These are phyloP conservation scores for Megaleporinus macrocephalus DNA, from an alignment of 2,113 vertebrate genomes.

Conservation along the genomic window DNA sequence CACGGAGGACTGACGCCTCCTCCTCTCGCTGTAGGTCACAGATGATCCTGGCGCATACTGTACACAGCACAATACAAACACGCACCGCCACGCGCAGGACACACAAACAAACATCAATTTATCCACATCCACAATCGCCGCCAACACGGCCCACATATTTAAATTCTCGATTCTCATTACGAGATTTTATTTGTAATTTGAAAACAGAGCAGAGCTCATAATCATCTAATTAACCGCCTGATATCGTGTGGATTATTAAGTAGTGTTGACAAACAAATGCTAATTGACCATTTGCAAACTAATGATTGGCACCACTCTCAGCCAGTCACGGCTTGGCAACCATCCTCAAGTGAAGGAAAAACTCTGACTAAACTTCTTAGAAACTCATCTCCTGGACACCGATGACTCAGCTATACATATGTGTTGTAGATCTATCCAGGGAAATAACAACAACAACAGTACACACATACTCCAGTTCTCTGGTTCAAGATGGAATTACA, in stretches of 20 bases:
- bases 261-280: no score
- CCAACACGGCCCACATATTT: neutral
- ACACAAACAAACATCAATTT: neutral
- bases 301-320: no score
- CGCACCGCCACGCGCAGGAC: neutral
- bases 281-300: no score
- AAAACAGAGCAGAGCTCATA: neutral
- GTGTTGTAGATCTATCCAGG: no score
- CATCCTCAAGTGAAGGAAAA: no score
- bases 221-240: neutral
- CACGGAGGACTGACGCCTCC: slow-evolving; percentile 23
- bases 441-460: no score
- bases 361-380: no score
- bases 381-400: no score
- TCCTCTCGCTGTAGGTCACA: neutral
- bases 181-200: neutral
- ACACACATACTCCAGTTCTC: no score
- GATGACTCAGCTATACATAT: no score
- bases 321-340: no score
- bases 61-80: neutral
- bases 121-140: neutral
- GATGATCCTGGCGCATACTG: neutral
- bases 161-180: neutral
- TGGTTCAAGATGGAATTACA: no score
- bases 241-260: neutral